Evolutionary conservation across 2,888 invertebrate species (phyloP).

Genomic region (Aethes cnicana): DNA sequence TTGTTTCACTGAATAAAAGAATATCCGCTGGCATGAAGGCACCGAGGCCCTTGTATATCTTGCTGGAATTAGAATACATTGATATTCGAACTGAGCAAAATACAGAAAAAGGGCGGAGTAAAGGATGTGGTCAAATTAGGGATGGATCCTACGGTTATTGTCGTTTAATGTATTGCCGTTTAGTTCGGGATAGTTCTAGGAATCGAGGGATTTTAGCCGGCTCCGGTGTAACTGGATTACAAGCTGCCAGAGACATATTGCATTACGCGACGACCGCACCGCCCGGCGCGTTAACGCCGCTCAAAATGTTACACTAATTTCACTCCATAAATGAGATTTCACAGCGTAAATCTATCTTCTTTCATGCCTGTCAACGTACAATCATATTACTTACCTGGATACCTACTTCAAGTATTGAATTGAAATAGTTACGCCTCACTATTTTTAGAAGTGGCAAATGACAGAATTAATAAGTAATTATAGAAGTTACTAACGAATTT

Average conservation of each 20-base stretch:
- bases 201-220: neutral
- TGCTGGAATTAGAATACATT: conserved; percentile 28
- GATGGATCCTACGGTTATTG: conserved; percentile 10
- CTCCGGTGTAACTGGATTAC: conserved; percentile 10
- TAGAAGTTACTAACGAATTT: too few relatives aligned
- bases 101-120: conserved; percentile 28
- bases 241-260: conserved; percentile 21
- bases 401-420: too few relatives aligned
- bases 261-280: conserved; percentile 23
- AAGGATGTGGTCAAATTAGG: conserved; percentile 28
- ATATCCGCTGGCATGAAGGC: conserved; percentile 25
- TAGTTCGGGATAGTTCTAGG: neutral
- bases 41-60: conserved; percentile 22
- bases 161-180: conserved; percentile 6
- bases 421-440: too few relatives aligned
- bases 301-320: neutral
- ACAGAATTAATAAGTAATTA: too few relatives aligned
- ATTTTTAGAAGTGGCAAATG: too few relatives aligned
- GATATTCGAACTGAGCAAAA: conserved; percentile 24
- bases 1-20: conserved; percentile 30
- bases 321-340: neutral
- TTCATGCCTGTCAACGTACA: too few relatives aligned
- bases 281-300: neutral
- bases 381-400: too few relatives aligned
- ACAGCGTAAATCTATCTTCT: too few relatives aligned